Conservation (phyloP, 2,113 vertebrate species). For the Theristicus caerulescens region DNA sequence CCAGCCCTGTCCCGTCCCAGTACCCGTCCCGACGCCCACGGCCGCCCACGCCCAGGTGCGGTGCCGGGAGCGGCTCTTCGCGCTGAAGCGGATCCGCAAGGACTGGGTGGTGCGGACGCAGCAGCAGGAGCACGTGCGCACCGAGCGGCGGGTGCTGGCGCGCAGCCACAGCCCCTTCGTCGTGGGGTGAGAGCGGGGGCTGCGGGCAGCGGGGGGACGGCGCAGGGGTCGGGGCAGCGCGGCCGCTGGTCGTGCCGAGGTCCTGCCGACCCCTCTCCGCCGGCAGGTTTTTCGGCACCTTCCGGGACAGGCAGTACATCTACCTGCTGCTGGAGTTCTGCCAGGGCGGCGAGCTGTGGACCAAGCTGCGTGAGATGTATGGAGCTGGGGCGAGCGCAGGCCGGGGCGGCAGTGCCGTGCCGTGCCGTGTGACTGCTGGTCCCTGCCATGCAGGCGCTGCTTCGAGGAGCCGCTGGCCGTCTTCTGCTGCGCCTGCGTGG, state of each 20-base stretch:
- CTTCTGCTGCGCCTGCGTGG: conserved; percentile 82
- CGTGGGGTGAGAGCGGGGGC: not conserved
- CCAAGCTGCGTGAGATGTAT: conserved; percentile 83
- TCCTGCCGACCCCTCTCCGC: too few relatives aligned
- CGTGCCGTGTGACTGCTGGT: fast-evolving
- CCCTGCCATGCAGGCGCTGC: conserved; percentile 58
- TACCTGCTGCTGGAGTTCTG: conserved; percentile 86
- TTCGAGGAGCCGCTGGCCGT: conserved; percentile 76
- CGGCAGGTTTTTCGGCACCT: conserved; percentile 74
- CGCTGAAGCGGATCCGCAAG: conserved; percentile 80
- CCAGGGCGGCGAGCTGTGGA: conserved; percentile 82
- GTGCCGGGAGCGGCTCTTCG: conserved; percentile 64
- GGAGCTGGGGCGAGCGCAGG: not conserved
- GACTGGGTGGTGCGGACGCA: conserved; percentile 74
- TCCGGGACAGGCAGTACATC: conserved; percentile 76
- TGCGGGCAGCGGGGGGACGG: not conserved
- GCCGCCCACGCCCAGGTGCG: not conserved
- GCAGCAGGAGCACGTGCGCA: conserved; percentile 78
- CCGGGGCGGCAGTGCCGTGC: too few relatives aligned
- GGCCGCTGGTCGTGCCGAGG: not conserved
- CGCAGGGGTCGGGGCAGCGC: not conserved
- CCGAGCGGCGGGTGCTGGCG: conserved; percentile 78
- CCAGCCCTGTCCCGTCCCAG: not conserved
- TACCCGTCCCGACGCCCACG: not conserved
- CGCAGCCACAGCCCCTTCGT: not conserved